Conservation (phyloP, 2,888 invertebrate genomes). For the Lithophane semibrunnea region DNA sequence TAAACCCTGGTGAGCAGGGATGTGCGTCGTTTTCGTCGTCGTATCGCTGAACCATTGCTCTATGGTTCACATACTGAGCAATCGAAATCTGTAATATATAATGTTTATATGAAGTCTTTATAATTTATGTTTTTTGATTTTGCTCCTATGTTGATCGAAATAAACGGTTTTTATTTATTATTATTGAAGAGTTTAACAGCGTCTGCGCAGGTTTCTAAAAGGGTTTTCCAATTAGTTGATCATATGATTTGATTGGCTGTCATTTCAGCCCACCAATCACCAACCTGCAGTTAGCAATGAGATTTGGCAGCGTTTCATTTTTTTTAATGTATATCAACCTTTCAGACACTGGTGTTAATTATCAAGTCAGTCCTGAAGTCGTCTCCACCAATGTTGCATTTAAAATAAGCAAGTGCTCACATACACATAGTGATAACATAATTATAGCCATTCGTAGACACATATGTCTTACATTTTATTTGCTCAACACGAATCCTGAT, state of each 20-base stretch:
- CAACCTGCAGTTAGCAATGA: neutral
- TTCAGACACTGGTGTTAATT: neutral
- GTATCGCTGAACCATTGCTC: too few species aligned
- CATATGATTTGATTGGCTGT: neutral
- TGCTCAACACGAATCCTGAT: conserved; percentile 28
- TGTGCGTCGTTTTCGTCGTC: too few species aligned
- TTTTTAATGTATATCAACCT: neutral
- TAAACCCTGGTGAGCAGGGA: too few species aligned
- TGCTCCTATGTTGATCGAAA: too few species aligned
- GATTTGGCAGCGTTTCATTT: neutral
- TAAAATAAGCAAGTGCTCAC: conserved; percentile 9
- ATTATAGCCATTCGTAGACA: conserved; percentile 34
- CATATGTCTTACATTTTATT: conserved; percentile 26
- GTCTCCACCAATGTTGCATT: neutral
- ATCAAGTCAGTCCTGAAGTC: neutral
- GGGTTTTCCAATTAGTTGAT: neutral
- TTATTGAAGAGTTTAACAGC: neutral
- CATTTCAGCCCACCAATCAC: too few species aligned
- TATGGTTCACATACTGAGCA: too few species aligned
- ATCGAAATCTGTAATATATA: too few species aligned
- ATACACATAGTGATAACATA: conserved; percentile 36
- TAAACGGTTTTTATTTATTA: too few species aligned
- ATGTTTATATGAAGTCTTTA: too few species aligned
- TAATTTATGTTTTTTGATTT: too few species aligned
- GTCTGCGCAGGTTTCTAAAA: neutral